These are phyloP conservation scores for Lepus europaeus DNA, from an alignment of 2,113 vertebrate genomes.

Conservation along the genomic window DNA sequence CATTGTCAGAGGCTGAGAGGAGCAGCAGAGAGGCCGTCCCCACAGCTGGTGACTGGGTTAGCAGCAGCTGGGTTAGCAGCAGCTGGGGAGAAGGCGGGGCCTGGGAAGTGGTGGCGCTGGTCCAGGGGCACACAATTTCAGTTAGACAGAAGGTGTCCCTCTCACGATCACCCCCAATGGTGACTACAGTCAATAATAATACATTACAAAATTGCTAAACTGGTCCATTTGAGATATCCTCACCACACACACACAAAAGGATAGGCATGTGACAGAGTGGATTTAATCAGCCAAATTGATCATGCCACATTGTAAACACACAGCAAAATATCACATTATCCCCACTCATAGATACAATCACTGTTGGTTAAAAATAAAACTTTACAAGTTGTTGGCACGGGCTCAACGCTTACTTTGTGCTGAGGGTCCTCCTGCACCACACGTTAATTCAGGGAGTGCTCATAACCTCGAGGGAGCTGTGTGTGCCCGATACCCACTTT, in stretches of 20 bases:
- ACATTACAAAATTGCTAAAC: neutral
- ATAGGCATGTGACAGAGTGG: neutral
- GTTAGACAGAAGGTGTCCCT: neutral
- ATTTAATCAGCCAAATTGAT: neutral
- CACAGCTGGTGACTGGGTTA: neutral
- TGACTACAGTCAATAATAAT: neutral
- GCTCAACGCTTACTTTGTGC: neutral
- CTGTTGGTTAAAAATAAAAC: neutral
- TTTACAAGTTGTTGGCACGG: neutral
- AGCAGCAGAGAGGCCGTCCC: neutral
- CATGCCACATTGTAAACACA: neutral
- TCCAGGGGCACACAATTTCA: neutral
- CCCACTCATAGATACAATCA: neutral
- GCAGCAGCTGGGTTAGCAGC: no score
- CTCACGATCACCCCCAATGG: neutral
- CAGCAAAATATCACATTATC: neutral
- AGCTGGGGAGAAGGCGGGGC: fast-evolving
- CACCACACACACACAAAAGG: neutral
- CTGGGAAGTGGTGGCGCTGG: no score
- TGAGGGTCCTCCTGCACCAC: neutral
- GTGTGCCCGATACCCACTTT: neutral
- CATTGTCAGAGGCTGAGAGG: neutral
- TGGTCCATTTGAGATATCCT: neutral
- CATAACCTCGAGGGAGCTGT: neutral
- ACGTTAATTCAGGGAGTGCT: neutral